Evolutionary conservation across 2,797 vertebrate genomes (phyloP).

Genomic region (Aphelocoma californica): DNA sequence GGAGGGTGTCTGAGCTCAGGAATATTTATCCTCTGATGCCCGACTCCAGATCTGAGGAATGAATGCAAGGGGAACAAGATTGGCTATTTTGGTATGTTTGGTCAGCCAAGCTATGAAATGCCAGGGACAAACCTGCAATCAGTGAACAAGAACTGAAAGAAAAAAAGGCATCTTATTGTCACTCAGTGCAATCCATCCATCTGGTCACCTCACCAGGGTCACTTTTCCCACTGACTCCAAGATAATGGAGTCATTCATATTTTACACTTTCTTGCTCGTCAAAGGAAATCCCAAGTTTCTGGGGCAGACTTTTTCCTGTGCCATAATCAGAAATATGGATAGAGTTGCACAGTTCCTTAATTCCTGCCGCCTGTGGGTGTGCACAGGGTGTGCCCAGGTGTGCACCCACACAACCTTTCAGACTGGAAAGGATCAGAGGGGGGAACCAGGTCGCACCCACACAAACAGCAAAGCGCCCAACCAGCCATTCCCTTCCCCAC

Average conservation of each 20-base stretch:
- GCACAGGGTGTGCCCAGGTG: too few relatives aligned
- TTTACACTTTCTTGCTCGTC: background rate
- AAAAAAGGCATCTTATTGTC: background rate
- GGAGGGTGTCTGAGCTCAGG: background rate
- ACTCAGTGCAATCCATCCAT: background rate
- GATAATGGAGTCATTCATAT: fast-evolving
- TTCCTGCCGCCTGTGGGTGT: background rate
- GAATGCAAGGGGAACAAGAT: background rate
- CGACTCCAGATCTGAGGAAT: fast-evolving
- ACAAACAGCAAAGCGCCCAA: background rate
- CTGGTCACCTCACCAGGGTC: fast-evolving
- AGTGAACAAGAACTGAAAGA: background rate
- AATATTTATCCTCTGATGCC: background rate
- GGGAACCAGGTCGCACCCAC: background rate
- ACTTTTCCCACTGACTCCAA: background rate
- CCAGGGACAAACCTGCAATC: background rate
- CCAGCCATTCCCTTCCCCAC: background rate
- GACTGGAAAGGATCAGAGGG: background rate
- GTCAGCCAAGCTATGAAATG: background rate
- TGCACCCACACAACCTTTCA: fast-evolving
- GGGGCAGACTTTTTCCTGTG: background rate
- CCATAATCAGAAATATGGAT: background rate
- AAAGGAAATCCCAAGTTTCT: background rate
- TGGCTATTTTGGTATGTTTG: background rate
- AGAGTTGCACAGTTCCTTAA: background rate